phyloP scores from a whole-genome alignment of 2,888 invertebrate species.

The Rutpela maculata region DNA sequence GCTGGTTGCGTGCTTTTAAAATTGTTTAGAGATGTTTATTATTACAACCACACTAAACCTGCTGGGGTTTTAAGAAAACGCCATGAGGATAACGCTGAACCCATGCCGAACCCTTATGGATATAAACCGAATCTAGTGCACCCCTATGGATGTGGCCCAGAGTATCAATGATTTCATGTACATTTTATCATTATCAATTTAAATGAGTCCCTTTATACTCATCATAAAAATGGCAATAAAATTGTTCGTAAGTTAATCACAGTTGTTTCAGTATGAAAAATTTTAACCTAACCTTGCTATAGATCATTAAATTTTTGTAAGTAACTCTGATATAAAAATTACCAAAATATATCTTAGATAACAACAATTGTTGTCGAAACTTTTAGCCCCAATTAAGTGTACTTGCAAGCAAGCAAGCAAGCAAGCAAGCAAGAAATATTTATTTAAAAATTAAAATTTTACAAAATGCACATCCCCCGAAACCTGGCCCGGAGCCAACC shows the following conservation, averaged over 20 bases:
- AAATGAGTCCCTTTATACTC: not conserved
- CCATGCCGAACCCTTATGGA: not conserved
- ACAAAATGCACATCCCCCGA: too few relatives aligned
- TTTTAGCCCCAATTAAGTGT: too few relatives aligned
- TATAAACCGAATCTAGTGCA: not conserved
- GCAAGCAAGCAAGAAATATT: too few relatives aligned
- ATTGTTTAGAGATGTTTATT: constrained; percentile 33
- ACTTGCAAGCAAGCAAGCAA: too few relatives aligned
- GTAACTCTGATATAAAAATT: too few relatives aligned
- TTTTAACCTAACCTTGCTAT: not conserved
- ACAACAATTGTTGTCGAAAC: too few relatives aligned
- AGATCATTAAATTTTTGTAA: not conserved
- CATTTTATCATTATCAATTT: not conserved
- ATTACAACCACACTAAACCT: constrained; percentile 32
- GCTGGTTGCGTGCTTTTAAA: constrained; percentile 36
- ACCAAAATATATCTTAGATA: too few relatives aligned
- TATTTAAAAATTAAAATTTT: too few relatives aligned
- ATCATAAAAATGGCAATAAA: constrained; percentile 2
- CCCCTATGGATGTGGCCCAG: not conserved
- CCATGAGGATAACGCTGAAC: not conserved
- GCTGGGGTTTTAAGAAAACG: constrained; percentile 18
- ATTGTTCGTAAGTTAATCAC: constrained; percentile 8
- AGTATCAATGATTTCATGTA: not conserved
- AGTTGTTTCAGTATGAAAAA: not conserved
- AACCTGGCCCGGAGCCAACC: too few relatives aligned